Base-by-base conservation (phyloP, 1,140 invertebrate species). In the Anthonomus grandis region DNA sequence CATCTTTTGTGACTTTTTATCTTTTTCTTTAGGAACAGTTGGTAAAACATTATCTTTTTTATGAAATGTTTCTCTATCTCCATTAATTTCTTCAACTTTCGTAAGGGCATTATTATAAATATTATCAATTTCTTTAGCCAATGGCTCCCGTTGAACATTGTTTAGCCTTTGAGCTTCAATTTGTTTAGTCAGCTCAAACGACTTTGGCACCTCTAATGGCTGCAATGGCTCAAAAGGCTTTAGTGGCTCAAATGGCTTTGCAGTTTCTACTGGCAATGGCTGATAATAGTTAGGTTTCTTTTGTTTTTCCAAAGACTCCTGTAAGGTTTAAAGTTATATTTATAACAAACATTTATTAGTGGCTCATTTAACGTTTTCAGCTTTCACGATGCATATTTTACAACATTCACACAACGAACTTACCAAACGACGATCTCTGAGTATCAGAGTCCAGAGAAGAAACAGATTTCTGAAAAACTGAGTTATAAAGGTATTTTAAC, bases 161-260 rank as follows among this genome's bases (percentile, higher is more conserved):
- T 12, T 38, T 19, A 64, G 65, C 57, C 67, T 63, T 8, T 64
- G 63, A 23, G 62, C 59, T 18, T 71, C 69, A 42, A 70, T 65
- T 19, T 67, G 64, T 51, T 65, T 57, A 17, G 65, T 42, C 9
- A 61, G 62, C 50, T 66, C 64, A 46, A 68, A 67, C 15, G 59
- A 59, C 52, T 67, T 63, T 19, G 60, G 27, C 2, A 61, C 57
- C 46, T 67, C 65, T 36, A 70, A 67, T 15, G 66, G 67, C 54
- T 66, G 56, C 5, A 65, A 39, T 3, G 59, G 59, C 55, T 66
- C 62, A 19, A 66, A 52, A 9, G 57, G 60, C 49, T 60, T 65
- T 2, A 53, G 27, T 27, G 60, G 55, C 38, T 54, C 55, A n/a
- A 62, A 39, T 4, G 38, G 45, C 15, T 50, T 49, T 25, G 51